Evolutionary conservation across 2,888 invertebrate genomes (phyloP).

Genomic region (Pyrrhosoma nymphula): DNA sequence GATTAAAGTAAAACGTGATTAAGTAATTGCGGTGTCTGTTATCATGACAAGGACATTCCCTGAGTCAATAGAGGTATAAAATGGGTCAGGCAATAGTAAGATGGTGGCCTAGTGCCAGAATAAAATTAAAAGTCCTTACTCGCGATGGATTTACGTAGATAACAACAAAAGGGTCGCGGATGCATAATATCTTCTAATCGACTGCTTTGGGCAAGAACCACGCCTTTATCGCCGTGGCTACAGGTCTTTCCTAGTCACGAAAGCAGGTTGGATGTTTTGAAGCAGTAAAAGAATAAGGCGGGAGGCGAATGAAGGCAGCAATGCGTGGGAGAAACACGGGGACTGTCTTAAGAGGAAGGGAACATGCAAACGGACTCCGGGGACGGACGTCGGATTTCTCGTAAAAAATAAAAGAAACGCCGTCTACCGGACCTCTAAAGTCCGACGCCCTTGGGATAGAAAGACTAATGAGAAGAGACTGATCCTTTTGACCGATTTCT

Average conservation of each 20-base stretch:
- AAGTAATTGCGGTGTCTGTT: too few species aligned
- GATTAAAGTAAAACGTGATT: too few species aligned
- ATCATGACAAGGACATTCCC: neutral
- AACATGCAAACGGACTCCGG: neutral
- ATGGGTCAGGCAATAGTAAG: neutral
- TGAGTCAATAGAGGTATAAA: neutral
- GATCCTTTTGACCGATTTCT: neutral
- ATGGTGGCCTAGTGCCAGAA: neutral
- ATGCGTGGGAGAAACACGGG: neutral
- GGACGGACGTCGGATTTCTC: neutral
- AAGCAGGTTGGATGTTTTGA: neutral
- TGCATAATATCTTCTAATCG: neutral
- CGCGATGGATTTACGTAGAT: neutral
- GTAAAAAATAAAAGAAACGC: neutral
- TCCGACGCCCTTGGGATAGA: neutral
- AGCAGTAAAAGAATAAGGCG: neutral
- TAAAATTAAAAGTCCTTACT: neutral
- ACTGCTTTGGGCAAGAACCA: slow-evolving; percentile 4
- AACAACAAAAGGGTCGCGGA: neutral
- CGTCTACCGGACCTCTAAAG: neutral
- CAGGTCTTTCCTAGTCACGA: neutral
- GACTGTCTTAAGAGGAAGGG: neutral
- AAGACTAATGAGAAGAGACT: neutral
- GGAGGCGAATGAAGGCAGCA: neutral
- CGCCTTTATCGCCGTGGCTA: neutral